Evolutionary conservation across 1,140 invertebrate genomes (phyloP).

Genomic region (Forficula auricularia): DNA sequence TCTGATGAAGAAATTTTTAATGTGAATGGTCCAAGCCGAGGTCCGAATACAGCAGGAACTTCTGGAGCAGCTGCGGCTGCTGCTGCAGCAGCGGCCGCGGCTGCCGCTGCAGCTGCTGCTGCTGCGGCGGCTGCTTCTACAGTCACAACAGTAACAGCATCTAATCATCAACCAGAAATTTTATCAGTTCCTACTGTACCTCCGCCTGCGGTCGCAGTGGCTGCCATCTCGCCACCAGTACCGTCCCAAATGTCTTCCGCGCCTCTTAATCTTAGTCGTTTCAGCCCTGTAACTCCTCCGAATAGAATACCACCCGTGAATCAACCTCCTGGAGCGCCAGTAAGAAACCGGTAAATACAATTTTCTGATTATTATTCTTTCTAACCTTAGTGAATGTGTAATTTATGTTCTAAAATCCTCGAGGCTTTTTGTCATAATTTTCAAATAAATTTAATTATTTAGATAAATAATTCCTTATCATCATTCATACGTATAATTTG

Average conservation of each 20-base stretch:
- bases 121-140: conserved; percentile 18
- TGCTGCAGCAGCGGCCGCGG: conserved; percentile 11
- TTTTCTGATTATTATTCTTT: too few relatives aligned
- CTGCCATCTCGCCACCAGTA: conserved; percentile 7
- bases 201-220: conserved; percentile 19
- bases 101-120: conserved; percentile 5
- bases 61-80: conserved; percentile 14
- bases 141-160: too few relatives aligned
- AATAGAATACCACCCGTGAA: too few relatives aligned
- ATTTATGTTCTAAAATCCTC: too few relatives aligned
- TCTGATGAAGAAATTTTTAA: conserved; percentile 34
- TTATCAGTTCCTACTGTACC: conserved; percentile 14
- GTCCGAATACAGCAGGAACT: conserved; percentile 3
- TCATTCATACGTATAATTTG: too few relatives aligned
- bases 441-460: too few relatives aligned
- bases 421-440: too few relatives aligned
- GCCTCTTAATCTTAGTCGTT: not conserved
- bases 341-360: too few relatives aligned
- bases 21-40: not conserved
- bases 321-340: too few relatives aligned
- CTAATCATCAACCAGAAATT: too few relatives aligned
- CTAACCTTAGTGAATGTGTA: too few relatives aligned
- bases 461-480: too few relatives aligned
- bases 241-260: conserved; percentile 8
- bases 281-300: not conserved